These are phyloP conservation scores for Pelusios castaneus DNA, from an alignment of 2,113 vertebrate species.

Conservation along the genomic window DNA sequence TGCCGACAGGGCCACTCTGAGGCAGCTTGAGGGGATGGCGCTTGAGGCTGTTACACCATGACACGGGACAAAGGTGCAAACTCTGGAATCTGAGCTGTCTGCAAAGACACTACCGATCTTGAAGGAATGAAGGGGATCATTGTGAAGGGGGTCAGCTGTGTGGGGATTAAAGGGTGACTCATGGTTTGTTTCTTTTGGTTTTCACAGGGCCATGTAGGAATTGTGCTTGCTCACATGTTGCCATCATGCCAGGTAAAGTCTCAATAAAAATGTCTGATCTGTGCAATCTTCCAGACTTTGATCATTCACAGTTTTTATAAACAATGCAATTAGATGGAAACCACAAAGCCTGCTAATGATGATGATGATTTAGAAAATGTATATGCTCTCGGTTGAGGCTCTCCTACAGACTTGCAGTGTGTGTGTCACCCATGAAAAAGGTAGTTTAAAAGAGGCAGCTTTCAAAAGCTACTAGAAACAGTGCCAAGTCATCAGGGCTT, in stretches of 20 bases:
- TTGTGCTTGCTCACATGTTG: conserved; percentile 89
- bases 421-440: not conserved
- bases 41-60: not conserved
- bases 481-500: not conserved
- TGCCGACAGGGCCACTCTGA: not conserved
- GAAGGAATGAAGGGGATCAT: not conserved
- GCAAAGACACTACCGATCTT: not conserved
- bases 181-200: conserved; percentile 17
- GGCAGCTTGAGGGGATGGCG: not conserved
- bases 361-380: not conserved
- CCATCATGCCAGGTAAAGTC: conserved; percentile 89
- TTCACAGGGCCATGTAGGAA: conserved; percentile 93
- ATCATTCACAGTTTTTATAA: not conserved
- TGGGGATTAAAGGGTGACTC: not conserved
- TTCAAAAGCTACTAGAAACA: not conserved
- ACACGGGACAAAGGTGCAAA: not conserved
- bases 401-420: not conserved
- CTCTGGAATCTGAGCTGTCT: not conserved
- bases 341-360: not conserved
- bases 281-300: not conserved
- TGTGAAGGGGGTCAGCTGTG: not conserved
- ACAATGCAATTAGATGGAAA: not conserved
- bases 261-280: not conserved
- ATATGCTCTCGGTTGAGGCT: not conserved
- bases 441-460: not conserved